Base-by-base conservation (phyloP, 2,888 invertebrate species). In the Ennomos quercinarius region DNA sequence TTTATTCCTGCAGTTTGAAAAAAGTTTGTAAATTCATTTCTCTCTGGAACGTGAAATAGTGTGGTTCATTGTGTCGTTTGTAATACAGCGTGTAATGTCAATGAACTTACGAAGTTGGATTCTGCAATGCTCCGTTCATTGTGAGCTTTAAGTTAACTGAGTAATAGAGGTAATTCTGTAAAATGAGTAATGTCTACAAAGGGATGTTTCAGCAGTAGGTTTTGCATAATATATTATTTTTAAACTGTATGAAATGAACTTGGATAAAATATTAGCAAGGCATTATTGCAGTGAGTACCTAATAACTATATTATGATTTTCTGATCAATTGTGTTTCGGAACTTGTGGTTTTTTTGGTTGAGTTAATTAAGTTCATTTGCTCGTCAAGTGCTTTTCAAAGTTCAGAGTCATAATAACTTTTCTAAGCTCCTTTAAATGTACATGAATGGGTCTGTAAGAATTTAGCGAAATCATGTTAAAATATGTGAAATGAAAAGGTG, bases 71-170 rank as follows among this genome's bases (percentile, higher is more conserved):
- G 66, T 62, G 59, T 65, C 61, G 46, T 60, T 45, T 65, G 46
- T 61, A 63, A 57, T 54, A 66, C 56, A 57, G 41, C 63, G 62
- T 70, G 69, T 64, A 64, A 64, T 61, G 63, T 58, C 51, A 69
- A 67, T 57, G 64, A 57, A 62, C 63, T 58, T 13, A 39, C 61
- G 13, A 67, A 68, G 72, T 67, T 64, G 55, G 54, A 66, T 58
- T 61, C 46, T 50, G 53, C 50, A 63, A 63, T 59, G 53, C n/a
- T 57, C 12, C 39, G 11, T 54, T 42, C 58, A 61, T 57, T 54
- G 52, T 48, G 41, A 61, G 58, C 50, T 51, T 59, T 60, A 53
- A 60, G 50, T 40, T 46, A 51, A 49, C 55, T 48, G 41, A 44
- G 64, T 60, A 61, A 43, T 61, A 45, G 40, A 57, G 46, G 44